Base-by-base conservation (phyloP, 2,888 invertebrate genomes). In the Hirtodrosophila cameraria region DNA sequence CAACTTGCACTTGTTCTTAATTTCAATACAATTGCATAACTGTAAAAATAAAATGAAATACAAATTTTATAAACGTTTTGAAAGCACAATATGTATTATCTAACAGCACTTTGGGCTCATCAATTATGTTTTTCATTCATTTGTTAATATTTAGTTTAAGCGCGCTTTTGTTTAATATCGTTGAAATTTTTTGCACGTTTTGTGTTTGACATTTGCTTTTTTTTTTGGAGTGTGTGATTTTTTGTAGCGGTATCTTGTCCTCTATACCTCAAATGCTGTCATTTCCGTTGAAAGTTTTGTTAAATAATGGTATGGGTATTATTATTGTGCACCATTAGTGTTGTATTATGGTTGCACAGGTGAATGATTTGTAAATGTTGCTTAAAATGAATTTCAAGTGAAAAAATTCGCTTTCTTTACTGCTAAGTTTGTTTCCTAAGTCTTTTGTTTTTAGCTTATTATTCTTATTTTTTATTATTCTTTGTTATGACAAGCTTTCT, bases 251-350 rank as follows among this genome's bases (percentile, higher is more conserved):
- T 62, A 48, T 58, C 57, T 73, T 55, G 50, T 66, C 54, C 38
- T 52, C 28, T 63, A 45, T 72, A 73, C 45, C 48, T 31, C 27
- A 62, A 75, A 85, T 61, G 75, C 57, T 67, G 75, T 49, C 67
- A 78, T 82, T 78, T 79, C 85, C 85, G 75, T 74, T 52, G 60
- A 85, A 79, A 85, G 79, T 63, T 65, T 28, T 18, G 41, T 70
- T 63, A 57, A 77, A 55, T 62, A 64, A 74, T 61, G 38, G 38
- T 31, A 18, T 15, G 35, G 18, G 11, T 7, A 25, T 49, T 20
- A 31, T 57, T 41, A 20, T 25, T 23, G n/a, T 68, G 33, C 42
- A 69, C n/a, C n/a, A 54, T 61, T 57, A 16, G n/a, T n/a, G n/a
- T n/a, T n/a, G n/a, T 25, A 7, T 25, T 38, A 25, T 38, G 35